phyloP scores from a whole-genome alignment of 2,113 vertebrate species.

The Brienomyrus brachyistius region DNA sequence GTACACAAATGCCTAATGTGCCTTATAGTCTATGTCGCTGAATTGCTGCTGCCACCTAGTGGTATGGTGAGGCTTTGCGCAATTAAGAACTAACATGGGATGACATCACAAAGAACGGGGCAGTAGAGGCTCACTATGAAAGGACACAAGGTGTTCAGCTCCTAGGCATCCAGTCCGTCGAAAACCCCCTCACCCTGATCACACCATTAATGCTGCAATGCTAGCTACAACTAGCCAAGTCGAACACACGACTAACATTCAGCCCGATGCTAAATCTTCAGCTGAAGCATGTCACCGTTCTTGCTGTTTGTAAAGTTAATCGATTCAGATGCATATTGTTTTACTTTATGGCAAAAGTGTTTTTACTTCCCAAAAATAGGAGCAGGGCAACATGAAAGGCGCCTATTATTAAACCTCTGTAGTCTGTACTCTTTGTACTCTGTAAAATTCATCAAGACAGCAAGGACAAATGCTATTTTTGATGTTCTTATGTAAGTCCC shows the following conservation, averaged over 20 bases:
- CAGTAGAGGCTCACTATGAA: background rate
- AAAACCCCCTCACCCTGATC: background rate
- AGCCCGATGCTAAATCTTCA: background rate
- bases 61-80: background rate
- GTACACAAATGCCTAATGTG: background rate
- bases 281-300: background rate
- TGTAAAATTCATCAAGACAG: slow-evolving; percentile 4
- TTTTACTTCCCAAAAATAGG: background rate
- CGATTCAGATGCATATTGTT: background rate
- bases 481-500: background rate
- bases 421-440: background rate
- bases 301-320: background rate
- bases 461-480: slow-evolving; percentile 8
- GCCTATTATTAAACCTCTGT: slow-evolving; percentile 2
- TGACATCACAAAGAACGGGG: background rate
- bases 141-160: background rate
- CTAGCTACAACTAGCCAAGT: background rate
- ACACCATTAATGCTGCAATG: background rate
- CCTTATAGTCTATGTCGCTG: background rate
- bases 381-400: background rate
- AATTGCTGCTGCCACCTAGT: background rate
- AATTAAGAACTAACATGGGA: background rate
- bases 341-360: background rate
- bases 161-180: background rate
- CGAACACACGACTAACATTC: background rate